Base-by-base conservation (phyloP, 64 coral and sea anemone species). In the Montipora efflorescens region DNA sequence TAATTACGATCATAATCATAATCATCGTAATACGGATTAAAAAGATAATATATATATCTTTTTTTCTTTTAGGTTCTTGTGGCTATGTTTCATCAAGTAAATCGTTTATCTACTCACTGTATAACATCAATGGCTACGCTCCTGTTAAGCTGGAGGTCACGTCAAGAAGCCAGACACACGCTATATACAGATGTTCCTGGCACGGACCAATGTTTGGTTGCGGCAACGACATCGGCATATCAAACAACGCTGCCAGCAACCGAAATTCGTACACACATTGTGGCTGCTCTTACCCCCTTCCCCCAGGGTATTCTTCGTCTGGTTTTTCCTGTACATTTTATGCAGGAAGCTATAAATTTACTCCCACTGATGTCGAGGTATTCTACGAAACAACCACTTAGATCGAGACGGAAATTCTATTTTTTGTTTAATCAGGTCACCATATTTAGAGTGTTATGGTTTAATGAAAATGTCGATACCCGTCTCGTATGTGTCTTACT, bases 311-410 rank as follows among this genome's bases (percentile, higher is more conserved):
- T 81, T 59, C 80, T 81, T 25, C 23, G 6, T 22, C 22, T 36
- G 2, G 20, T 82, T 6, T 1, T 13, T 1, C 5, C 5, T 82
- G 80, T 15, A 58, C 1, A 36, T 82, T 82, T 55, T 82, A 61
- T 82, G 80, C 80, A 5, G 80, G 53, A 61, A 64, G 57, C 22
- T 82, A 0, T 14, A 3, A 15, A 1, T 82, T 82, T 11, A 61
- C 80, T 45, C 80, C 80, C n/a, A 82, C 80, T 14, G 53, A 64
- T 14, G 36, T 82, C 10, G 80, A 82, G 57, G 80, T 82, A 43
- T 82, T 82, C 43, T 82, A 82, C 57, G 80, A 82, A 82, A 62
- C 20, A 62, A 28, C 14, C 21, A 36, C 53, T 62, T 82, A 82
- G 22, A 55, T 28, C 28, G 1, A 28, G 28, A 28, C 28, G 28